Evolutionary conservation across 2,113 vertebrate species (phyloP).

Genomic region (Paradisaea rubra): DNA sequence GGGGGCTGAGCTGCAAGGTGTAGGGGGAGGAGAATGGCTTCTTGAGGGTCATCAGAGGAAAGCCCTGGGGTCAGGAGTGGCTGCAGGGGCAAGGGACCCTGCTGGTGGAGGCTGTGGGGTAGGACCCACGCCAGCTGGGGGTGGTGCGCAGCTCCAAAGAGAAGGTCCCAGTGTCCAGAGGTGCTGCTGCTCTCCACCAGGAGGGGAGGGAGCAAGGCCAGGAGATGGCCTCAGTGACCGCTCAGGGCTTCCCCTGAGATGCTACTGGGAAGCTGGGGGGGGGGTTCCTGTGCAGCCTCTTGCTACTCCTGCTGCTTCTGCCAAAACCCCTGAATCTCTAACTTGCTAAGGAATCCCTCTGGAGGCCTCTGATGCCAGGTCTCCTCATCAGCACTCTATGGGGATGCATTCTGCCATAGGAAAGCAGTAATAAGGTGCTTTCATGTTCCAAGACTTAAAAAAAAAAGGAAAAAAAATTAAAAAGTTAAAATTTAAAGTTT

Average conservation of each 20-base stretch:
- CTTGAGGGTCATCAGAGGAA: not conserved
- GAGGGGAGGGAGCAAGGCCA: not conserved
- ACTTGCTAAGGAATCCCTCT: not conserved
- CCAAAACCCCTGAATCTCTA: not conserved
- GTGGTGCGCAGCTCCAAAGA: not conserved
- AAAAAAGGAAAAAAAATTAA: not conserved
- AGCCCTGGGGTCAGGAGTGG: not conserved
- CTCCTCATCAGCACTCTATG: accelerated
- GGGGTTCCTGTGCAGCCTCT: not conserved
- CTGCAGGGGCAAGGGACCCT: accelerated
- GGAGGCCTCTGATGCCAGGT: not conserved
- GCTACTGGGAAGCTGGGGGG: accelerated
- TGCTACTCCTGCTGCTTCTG: not conserved
- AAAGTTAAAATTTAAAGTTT: not conserved
- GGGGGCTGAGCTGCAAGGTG: not conserved
- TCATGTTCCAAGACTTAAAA: not conserved
- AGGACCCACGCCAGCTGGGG: not conserved
- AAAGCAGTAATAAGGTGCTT: not conserved
- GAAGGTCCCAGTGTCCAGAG: accelerated
- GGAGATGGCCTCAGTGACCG: accelerated
- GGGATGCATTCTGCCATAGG: not conserved
- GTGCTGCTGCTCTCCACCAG: not conserved
- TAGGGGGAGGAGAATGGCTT: not conserved
- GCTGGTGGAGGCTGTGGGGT: not conserved
- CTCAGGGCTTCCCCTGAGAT: not conserved